A percentile compares a stretch with the other conserved stretches of the same genome.
Evolutionary conservation across 2,113 vertebrate species (phyloP).

Genomic region (Aldabrachelys gigantea): DNA sequence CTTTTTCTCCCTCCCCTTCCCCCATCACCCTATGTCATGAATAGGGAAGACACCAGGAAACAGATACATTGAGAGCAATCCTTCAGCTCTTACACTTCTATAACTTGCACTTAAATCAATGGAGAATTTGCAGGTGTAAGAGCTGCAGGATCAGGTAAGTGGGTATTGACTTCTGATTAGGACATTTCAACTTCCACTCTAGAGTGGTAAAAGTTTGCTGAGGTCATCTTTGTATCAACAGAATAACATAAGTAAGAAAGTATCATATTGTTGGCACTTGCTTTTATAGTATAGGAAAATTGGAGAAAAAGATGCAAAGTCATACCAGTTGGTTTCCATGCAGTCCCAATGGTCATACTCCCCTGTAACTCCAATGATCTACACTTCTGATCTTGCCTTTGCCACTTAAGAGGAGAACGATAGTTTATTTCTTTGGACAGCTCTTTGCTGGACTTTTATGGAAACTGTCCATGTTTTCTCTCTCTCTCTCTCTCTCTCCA

Average conservation of each 20-base stretch:
- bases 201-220: background rate
- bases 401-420: background rate
- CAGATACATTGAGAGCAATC: accelerated
- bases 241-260: background rate
- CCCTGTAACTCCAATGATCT: background rate
- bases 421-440: background rate
- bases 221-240: background rate
- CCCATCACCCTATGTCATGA: background rate
- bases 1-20: background rate
- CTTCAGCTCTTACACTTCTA: background rate
- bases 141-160: background rate
- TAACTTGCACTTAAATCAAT: background rate
- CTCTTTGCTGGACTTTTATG: accelerated
- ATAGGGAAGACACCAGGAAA: accelerated
- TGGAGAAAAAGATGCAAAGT: background rate
- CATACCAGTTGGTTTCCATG: background rate
- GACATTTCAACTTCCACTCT: accelerated
- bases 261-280: background rate
- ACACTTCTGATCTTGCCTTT: accelerated
- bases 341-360: accelerated
- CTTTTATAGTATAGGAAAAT: background rate
- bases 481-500: background rate
- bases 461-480: background rate
- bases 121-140: background rate
- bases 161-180: background rate